Base-by-base conservation (phyloP, 2,113 vertebrate species). In the Romanogobio albipinnatus region DNA sequence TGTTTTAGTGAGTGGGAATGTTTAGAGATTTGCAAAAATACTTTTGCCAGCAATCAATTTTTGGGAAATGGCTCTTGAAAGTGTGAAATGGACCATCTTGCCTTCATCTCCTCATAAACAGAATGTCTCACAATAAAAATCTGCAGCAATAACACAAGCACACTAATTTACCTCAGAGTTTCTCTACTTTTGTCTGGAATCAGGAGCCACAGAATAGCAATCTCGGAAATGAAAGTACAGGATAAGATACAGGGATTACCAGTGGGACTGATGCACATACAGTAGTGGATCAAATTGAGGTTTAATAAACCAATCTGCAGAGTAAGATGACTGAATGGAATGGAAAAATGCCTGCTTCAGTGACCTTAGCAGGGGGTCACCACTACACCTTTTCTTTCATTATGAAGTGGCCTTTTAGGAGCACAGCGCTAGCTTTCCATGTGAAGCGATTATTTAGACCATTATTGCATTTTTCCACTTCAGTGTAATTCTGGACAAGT, bases 371-470 rank as follows among this genome's bases (percentile, higher is more conserved):
- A 61, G 22, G n/a, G 22, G 68, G 76, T 79, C 64, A 51, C 14
- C 14, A 7, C 66, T 36, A 51, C 66, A 71, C 66, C 29, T 74
- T 85, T 49, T 45, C 76, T 74, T 74, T 56, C 24, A 61, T 80
- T 80, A 73, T 71, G 22, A 73, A 71, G 43, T 80, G 61, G 64
- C 51, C 84, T 80, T 85, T 80, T 47, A 80, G 59, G 77, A 85
- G 66, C 74, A 77, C 64, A 29, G 36, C 33, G 39, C 45, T 49
- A 45, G 36, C 59, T 81, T 33, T 74, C 70, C 84, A 80, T 70
- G 66, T 74, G 66, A 49, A 61, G 84, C 22, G 76, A 85, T 85
- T 85, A 81, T 82, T 82, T 71, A 82, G 84, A 59, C 77, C 78
- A 71, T 80, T 80, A 81, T 80, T 85, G 47, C 36, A 81, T 80